Evolutionary conservation across 2,113 vertebrate species (phyloP).

Genomic region (Toxostoma redivivum): DNA sequence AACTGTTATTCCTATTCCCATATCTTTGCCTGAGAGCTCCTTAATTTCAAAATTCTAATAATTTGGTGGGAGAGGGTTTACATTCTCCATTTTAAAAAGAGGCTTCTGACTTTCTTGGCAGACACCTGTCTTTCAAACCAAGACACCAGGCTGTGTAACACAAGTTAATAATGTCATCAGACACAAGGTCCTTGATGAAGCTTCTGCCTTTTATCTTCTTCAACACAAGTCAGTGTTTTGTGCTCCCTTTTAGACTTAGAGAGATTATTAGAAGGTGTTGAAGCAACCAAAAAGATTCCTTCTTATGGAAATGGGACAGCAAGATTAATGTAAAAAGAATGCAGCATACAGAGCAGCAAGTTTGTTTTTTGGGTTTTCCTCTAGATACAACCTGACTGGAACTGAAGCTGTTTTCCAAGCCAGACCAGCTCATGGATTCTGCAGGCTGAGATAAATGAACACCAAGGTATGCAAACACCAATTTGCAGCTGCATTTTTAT

Average conservation of each 20-base stretch:
- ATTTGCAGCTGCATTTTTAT: background rate
- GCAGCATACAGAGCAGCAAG: background rate
- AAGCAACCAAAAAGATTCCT: background rate
- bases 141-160: background rate
- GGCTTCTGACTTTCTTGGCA: no score
- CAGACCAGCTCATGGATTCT: background rate
- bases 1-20: no score
- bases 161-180: background rate
- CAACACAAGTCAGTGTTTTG: background rate
- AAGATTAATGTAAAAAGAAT: background rate
- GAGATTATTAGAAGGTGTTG: background rate
- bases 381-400: background rate
- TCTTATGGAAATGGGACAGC: background rate
- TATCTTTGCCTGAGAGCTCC: no score
- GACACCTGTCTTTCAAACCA: no score
- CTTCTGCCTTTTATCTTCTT: background rate
- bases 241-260: background rate
- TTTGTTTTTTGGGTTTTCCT: background rate
- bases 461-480: fast-evolving
- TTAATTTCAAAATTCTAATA: no score
- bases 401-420: background rate
- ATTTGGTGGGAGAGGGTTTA: no score
- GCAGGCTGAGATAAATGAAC: background rate
- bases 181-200: background rate
- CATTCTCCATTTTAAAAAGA: no score